phyloP scores from a whole-genome alignment of 2,888 invertebrate genomes.

The Meliscaeva auricollis region DNA sequence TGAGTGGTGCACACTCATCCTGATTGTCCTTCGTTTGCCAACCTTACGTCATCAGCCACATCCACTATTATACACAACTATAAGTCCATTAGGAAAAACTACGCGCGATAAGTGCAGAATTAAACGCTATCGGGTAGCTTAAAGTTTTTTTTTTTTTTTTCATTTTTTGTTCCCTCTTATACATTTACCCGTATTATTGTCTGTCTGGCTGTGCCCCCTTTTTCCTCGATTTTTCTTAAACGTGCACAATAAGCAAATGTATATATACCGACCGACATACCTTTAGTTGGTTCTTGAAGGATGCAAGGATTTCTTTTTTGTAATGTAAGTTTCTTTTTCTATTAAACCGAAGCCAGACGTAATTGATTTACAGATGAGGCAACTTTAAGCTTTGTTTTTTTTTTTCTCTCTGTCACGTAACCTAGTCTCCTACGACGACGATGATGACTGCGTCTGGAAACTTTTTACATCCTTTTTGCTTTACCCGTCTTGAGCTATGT shows the following conservation, averaged over 20 bases:
- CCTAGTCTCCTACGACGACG: constrained; percentile 24
- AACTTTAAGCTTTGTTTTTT: constrained; percentile 3
- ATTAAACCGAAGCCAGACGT: constrained; percentile 23
- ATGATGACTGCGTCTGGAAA: constrained; percentile 33
- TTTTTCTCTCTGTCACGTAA: constrained; percentile 20
- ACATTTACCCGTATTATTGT: background rate
- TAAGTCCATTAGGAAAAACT: constrained; percentile 43
- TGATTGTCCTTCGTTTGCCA: constrained; percentile 37
- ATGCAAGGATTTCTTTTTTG: constrained; percentile 15
- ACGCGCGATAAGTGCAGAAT: constrained; percentile 45
- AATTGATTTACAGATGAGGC: constrained; percentile 40
- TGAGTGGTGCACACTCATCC: constrained; percentile 54
- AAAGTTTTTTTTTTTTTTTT: constrained; percentile 12
- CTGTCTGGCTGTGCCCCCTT: background rate
- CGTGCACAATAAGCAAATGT: constrained; percentile 12
- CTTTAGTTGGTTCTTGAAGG: constrained; percentile 1
- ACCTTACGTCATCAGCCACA: constrained; percentile 22
- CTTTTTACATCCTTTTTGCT: constrained; percentile 25
- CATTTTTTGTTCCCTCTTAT: background rate
- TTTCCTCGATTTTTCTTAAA: background rate
- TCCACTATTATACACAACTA: background rate
- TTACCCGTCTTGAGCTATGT: background rate
- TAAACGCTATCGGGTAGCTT: constrained; percentile 36
- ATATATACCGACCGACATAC: background rate
- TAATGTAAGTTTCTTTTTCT: constrained; percentile 1